Evolutionary conservation across 2,113 vertebrate genomes (phyloP).

Genomic region (Columba livia): DNA sequence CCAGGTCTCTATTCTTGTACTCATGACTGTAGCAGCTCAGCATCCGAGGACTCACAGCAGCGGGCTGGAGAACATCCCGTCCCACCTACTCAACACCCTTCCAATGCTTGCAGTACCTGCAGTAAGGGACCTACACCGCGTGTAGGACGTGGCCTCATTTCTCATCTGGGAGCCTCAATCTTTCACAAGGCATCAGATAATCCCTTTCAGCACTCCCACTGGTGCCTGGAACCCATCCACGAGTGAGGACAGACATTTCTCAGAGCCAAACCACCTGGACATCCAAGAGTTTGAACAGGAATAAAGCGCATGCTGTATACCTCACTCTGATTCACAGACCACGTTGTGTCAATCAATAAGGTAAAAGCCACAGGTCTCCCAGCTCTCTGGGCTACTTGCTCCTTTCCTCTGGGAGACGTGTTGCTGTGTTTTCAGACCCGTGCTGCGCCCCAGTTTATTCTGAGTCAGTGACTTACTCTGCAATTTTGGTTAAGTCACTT

Average conservation of each 20-base stretch:
- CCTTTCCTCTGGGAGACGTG: neutral
- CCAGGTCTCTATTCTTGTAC: neutral
- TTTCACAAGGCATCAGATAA: neutral
- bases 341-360: neutral
- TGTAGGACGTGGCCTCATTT: neutral
- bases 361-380: neutral
- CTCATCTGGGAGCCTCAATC: neutral
- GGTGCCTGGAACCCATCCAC: neutral
- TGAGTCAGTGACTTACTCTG: neutral
- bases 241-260: neutral
- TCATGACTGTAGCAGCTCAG: neutral
- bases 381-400: neutral
- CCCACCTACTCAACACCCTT: neutral
- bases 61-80: neutral
- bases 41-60: neutral
- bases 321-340: neutral
- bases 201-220: conserved; percentile 5
- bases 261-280: conserved; percentile 1
- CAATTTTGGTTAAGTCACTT: neutral
- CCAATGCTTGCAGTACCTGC: neutral
- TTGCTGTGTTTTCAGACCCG: neutral
- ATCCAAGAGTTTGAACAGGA: neutral
- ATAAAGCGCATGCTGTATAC: neutral
- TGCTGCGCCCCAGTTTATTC: neutral
- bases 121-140: neutral